Evolutionary conservation across 2,113 vertebrate species (phyloP), one percentile per base, ranked within the genome.

Genomic region (Ophthalmolycus amberensis): DNA sequence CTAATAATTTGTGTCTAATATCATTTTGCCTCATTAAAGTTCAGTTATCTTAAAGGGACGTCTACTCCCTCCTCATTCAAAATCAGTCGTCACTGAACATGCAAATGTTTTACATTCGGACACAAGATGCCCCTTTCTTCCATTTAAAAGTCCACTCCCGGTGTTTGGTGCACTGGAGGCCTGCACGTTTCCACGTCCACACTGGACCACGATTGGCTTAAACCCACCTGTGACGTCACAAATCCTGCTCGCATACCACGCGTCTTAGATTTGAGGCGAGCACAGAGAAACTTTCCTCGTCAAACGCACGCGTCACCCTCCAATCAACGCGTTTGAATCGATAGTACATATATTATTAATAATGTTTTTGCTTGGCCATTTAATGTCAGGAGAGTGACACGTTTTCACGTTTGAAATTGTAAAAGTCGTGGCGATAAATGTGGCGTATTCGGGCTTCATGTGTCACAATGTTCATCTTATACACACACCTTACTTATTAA

Each of bases 201-300:
- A 75, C 56, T 79, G 46, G 56, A 77, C 32, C 29, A 22, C 7
- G 3, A 63, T 16, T 58, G 25, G 20, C 70, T 50, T 11, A 46
- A 46, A 15, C 16, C 18, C 16, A 50, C 16, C 16, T 20, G 46
- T 50, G 46, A 50, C 6, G 16, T 20, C 46, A 50, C 18, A 50
- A 18, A 50, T 44, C 42, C 12, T 7, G 16, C 46, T 18, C 18
- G 16, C 18, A 18, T n/a, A 7, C 22, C 32, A 14, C 3, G 12
- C 42, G 3, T 44, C 12, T 44, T 44, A 52, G 54, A 72, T 79
- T 63, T 48, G 58, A 50, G 34, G 44, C 50, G n/a, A 81, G 44
- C 27, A 46, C 60, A 76, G 66, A 64, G 52, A 75, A 75, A 76
- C 20, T 32, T 58, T 65, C 32, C 5, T 18, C 20, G 16, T 25